Conservation (phyloP, 2,113 vertebrate genomes). For the Phyllostomus hastatus region DNA sequence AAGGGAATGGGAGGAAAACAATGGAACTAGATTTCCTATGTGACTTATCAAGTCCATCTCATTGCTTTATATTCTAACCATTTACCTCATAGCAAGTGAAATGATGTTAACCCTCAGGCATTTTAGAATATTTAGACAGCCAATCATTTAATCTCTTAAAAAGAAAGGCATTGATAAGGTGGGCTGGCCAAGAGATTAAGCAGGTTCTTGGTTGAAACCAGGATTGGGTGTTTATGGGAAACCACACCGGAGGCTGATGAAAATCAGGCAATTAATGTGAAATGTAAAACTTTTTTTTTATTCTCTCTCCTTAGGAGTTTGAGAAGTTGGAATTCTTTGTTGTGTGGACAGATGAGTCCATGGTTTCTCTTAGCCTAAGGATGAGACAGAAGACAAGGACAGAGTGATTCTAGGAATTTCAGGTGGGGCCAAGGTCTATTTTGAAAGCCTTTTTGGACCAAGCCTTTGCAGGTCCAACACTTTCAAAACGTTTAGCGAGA, state of each 20-base stretch:
- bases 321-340: background rate
- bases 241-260: background rate
- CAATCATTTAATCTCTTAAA: constrained; percentile 44
- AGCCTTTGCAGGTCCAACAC: background rate
- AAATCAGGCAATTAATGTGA: background rate
- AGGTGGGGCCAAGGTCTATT: background rate
- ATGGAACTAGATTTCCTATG: background rate
- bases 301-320: background rate
- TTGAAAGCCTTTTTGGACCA: background rate
- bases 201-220: background rate
- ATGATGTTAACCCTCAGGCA: constrained; percentile 19
- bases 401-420: background rate
- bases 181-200: background rate
- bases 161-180: background rate
- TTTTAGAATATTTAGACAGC: constrained; percentile 7
- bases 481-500: background rate
- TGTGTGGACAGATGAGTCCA: background rate
- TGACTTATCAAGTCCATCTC: constrained; percentile 39
- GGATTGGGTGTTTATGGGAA: background rate
- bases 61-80: background rate
- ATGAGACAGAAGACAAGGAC: background rate
- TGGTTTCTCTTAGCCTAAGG: background rate
- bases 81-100: background rate
- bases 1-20: background rate
- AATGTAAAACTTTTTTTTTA: background rate